These are phyloP conservation scores for Eubucco bourcierii DNA, from an alignment of 2,113 vertebrate species.

Conservation along the genomic window DNA sequence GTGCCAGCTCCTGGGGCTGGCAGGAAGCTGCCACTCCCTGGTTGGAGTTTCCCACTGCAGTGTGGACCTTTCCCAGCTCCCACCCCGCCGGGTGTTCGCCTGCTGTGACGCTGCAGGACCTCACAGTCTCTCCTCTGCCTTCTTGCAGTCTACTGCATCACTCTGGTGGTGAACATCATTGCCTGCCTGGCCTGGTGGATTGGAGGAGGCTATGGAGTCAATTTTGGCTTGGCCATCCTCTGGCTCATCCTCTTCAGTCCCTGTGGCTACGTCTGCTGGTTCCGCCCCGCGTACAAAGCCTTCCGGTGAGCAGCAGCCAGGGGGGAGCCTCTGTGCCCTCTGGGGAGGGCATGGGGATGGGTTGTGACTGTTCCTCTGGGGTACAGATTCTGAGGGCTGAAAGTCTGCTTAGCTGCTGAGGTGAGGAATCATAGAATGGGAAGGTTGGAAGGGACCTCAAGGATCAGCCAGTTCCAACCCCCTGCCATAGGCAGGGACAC, in stretches of 20 bases:
- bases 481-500: too few species aligned
- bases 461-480: too few species aligned
- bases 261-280: conserved; percentile 92
- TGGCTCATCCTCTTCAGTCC: conserved; percentile 93
- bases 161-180: conserved; percentile 83
- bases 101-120: fast-evolving
- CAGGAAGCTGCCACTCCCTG: fast-evolving
- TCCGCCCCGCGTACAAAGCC: conserved; percentile 93
- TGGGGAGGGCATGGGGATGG: not conserved
- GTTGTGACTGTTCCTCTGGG: not conserved
- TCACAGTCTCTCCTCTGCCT: not conserved
- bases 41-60: not conserved
- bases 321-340: fast-evolving
- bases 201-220: conserved; percentile 75
- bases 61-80: fast-evolving
- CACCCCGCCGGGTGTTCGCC: fast-evolving
- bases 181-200: conserved; percentile 96
- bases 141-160: conserved; percentile 86
- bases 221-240: conserved; percentile 89
- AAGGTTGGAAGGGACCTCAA: too few species aligned
- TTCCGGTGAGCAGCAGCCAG: conserved; percentile 78
- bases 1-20: not conserved
- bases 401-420: not conserved
- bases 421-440: too few species aligned
- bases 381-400: not conserved